Evolutionary conservation across 2,888 invertebrate genomes (phyloP), one percentile per base, ranked within the genome.

Genomic region (Xylocampa areola): DNA sequence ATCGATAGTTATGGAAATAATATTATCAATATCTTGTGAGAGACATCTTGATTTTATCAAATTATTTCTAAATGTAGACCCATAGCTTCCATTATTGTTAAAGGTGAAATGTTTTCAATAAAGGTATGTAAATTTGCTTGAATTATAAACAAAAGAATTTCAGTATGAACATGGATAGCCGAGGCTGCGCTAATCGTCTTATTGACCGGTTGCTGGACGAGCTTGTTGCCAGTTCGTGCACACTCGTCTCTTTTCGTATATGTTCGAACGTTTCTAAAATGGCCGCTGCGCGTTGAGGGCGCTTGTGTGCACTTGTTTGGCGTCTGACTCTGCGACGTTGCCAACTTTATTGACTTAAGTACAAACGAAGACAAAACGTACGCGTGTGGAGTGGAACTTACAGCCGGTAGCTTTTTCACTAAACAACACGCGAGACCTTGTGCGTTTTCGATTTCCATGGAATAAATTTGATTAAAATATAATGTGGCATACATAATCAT

Each of bases 221-320:
- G 87, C 82, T 87, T 88, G 93, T 92, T 90, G 90, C 91, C 89
- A 85, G 88, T 89, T 91, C 91, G 91, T 90, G 90, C 88, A 87
- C 68, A 78, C 81, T 91, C 91, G 89, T 80, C 81, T 79, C 83
- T 80, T 81, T 89, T 91, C 92, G 92, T 85, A 76, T 82, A 81
- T 66, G 75, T 85, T 87, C 83, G 87, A 81, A 81, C 79, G 81
- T 89, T 90, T 86, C 82, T 76, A 79, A 83, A 83, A 80, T 81
- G 81, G 82, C 93, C 94, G 91, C 92, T 94, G 94, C 93, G 94
- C 90, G 94, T 91, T 91, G 94, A 84, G 93, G 94, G 94, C 94
- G 94, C 94, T 87, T 79, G 87, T 84, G 92, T 88, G 85, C 90
- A 88, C 90, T 90, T 92, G 92, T 92, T 92, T 92, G 90, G 94